Conservation (phyloP, 2,113 vertebrate genomes). For the Neotoma lepida region DNA sequence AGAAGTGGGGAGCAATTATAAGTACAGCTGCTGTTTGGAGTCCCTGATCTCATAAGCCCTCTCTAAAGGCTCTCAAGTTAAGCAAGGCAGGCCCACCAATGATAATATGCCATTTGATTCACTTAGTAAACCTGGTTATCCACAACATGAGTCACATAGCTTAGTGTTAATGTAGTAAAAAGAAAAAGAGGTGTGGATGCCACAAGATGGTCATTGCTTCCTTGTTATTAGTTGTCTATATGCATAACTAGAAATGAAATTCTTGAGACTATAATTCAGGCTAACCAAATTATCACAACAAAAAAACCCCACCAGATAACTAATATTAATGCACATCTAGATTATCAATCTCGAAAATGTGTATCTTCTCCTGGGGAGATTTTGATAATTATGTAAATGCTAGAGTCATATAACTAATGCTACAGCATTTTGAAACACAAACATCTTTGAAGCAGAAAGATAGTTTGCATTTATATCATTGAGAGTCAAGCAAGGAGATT, state of each 20-base stretch:
- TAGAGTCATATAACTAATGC: neutral
- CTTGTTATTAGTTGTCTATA: neutral
- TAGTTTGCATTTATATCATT: neutral
- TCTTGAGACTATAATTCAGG: neutral
- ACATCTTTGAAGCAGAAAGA: neutral
- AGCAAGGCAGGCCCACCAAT: neutral
- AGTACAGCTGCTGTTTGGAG: neutral
- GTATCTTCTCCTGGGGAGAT: neutral
- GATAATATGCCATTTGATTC: neutral
- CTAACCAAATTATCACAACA: neutral
- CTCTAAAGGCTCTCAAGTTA: neutral
- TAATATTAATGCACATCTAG: neutral
- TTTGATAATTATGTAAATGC: neutral
- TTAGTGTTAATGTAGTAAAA: neutral
- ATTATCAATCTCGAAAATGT: neutral
- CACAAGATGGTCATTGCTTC: neutral
- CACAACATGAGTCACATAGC: neutral
- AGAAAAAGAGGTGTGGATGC: neutral
- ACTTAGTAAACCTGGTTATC: neutral
- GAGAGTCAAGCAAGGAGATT: neutral
- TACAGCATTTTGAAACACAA: neutral
- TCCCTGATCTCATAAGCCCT: neutral
- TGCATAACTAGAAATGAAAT: neutral
- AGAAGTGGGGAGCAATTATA: fast-evolving
- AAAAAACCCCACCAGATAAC: neutral